Conservation (phyloP, 2,888 invertebrate genomes). For the Penaeus monodon region DNA sequence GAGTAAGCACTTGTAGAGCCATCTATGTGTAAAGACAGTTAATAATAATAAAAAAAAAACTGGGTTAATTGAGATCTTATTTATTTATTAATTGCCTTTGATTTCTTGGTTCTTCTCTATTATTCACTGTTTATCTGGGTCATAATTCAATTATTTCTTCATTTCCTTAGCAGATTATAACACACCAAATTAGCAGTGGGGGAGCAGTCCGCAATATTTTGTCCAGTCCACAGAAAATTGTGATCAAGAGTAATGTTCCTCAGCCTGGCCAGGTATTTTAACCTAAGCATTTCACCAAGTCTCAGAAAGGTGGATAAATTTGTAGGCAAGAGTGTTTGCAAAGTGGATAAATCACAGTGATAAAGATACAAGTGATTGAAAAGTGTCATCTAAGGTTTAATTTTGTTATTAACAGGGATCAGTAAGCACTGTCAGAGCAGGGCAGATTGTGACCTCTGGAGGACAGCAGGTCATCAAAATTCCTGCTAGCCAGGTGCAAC, state of each 20-base stretch:
- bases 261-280: slow-evolving; percentile 44
- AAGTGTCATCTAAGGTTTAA: neutral
- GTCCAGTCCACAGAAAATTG: slow-evolving; percentile 53
- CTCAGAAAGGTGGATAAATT: too few species aligned
- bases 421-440: slow-evolving; percentile 34
- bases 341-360: too few species aligned
- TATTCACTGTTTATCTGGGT: too few species aligned
- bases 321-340: neutral
- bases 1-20: too few species aligned
- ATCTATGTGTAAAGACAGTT: too few species aligned
- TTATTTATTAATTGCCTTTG: too few species aligned
- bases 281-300: too few species aligned
- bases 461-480: slow-evolving; percentile 57
- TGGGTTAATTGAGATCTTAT: too few species aligned
- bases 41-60: too few species aligned
- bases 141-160: too few species aligned
- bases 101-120: too few species aligned
- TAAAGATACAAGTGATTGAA: neutral
- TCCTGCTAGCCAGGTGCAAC: slow-evolving; percentile 50
- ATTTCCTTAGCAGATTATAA: slow-evolving; percentile 35
- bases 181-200: slow-evolving; percentile 47
- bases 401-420: slow-evolving; percentile 11
- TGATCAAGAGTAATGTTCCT: slow-evolving; percentile 51
- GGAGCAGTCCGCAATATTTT: slow-evolving; percentile 51
- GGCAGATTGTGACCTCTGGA: slow-evolving; percentile 50